Conservation (phyloP, 2,113 vertebrate species). For the Butorides virescens region DNA sequence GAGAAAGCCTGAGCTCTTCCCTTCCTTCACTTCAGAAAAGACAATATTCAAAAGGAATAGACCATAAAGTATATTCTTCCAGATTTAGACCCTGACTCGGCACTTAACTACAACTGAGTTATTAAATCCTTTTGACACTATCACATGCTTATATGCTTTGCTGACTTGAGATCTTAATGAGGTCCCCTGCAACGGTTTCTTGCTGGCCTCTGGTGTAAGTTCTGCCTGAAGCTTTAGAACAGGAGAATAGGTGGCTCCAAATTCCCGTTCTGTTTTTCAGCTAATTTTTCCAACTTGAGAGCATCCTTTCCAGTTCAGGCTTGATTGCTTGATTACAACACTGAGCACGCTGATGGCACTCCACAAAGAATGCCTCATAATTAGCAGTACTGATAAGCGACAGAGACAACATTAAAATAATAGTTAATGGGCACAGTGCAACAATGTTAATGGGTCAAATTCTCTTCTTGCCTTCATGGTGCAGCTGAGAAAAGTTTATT, state of each 20-base stretch:
- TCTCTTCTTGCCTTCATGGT: neutral
- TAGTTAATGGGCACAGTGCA: neutral
- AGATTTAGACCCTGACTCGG: neutral
- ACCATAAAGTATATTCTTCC: neutral
- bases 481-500: neutral
- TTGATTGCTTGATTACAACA: neutral
- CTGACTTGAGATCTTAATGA: neutral
- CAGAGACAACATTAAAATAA: neutral
- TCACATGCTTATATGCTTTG: neutral
- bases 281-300: neutral
- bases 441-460: neutral
- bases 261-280: neutral
- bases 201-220: neutral
- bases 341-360: neutral
- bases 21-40: neutral
- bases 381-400: neutral
- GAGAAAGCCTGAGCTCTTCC: neutral
- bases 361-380: slow-evolving; percentile 2
- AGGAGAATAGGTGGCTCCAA: neutral
- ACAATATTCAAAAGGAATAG: neutral
- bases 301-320: neutral
- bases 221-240: neutral
- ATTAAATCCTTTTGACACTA: neutral
- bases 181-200: neutral
- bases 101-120: neutral